phyloP scores from a whole-genome alignment of 2,113 vertebrate genomes.

The Sminthopsis crassicaudata region DNA sequence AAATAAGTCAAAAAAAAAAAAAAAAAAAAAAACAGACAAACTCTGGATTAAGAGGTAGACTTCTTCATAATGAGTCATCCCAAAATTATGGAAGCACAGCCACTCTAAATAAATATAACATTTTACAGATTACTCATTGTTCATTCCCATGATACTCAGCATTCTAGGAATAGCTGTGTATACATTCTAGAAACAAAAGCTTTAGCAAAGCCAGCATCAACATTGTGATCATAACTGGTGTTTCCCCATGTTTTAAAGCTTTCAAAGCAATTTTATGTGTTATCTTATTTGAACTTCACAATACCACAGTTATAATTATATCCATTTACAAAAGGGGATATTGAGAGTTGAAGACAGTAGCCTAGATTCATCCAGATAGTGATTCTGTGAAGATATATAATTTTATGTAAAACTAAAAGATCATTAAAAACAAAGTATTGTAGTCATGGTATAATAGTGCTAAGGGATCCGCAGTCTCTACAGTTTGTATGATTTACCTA shows the following conservation, averaged over 20 bases:
- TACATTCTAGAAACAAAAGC: neutral
- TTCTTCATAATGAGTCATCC: neutral
- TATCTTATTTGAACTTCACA: neutral
- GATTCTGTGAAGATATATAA: neutral
- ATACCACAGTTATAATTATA: neutral
- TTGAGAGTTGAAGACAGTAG: neutral
- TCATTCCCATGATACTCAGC: neutral
- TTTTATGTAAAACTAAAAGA: neutral
- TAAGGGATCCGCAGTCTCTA: neutral
- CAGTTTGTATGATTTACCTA: neutral
- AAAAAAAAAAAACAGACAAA: neutral
- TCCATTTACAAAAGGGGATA: neutral
- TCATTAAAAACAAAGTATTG: neutral
- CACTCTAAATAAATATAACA: neutral
- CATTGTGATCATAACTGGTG: neutral
- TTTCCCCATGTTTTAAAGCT: neutral
- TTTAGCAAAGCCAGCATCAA: neutral
- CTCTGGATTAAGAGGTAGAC: neutral
- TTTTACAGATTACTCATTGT: neutral
- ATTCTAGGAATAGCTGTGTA: neutral
- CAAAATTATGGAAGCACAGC: neutral
- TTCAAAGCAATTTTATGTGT: neutral
- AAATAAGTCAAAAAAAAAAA: neutral
- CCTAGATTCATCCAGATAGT: neutral
- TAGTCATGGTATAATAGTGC: fast-evolving